phyloP scores from a whole-genome alignment of 1,140 invertebrate genomes.

The Paramacrobiotus metropolitanus region DNA sequence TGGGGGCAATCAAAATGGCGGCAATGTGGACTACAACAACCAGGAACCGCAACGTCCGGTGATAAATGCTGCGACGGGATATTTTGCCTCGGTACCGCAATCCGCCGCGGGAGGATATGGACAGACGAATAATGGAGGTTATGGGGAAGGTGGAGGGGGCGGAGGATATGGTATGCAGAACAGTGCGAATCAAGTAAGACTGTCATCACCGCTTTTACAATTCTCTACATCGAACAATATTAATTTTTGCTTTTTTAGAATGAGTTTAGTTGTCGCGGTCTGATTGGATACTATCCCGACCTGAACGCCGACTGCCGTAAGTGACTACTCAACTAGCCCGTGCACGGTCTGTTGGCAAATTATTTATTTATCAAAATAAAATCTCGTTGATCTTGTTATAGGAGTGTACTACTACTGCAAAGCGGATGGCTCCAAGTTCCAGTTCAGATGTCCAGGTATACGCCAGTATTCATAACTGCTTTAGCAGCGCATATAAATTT shows the following conservation, averaged over 20 bases:
- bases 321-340: not conserved
- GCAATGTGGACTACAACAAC: not conserved
- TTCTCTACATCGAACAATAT: no score
- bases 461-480: not conserved
- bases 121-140: not conserved
- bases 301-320: not conserved
- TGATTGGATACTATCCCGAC: not conserved
- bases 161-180: no score
- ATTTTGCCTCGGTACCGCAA: not conserved
- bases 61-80: not conserved
- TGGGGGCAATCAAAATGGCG: not conserved
- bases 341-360: no score
- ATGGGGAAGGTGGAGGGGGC: not conserved
- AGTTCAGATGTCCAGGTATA: not conserved
- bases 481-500: no score
- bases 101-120: not conserved
- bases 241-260: no score
- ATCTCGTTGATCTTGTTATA: not conserved
- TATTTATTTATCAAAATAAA: not conserved
- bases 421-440: not conserved
- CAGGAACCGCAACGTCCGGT: not conserved
- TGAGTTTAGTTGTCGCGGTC: not conserved
- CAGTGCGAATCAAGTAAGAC: no score
- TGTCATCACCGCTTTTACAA: no score
- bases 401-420: conserved; percentile 3